Percentiles rank a stretch among this genome's conserved stretches.
phyloP scores from a whole-genome alignment of 2,113 vertebrate species.

The Gobiocypris rarus region DNA sequence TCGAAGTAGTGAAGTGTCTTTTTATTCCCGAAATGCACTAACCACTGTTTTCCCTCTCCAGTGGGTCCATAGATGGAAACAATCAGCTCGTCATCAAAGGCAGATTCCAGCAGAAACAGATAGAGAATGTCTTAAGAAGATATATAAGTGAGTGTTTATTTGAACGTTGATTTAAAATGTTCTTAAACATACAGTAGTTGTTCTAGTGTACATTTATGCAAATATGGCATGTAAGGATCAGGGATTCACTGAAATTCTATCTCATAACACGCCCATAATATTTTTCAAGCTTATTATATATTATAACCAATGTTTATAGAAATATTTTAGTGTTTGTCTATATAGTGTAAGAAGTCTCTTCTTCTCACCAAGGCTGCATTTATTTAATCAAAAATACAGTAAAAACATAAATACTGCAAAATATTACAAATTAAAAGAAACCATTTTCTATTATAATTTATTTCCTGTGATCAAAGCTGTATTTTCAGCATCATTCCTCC shows the following conservation, averaged over 20 bases:
- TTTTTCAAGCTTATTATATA: too few relatives aligned
- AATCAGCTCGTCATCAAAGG: conserved; percentile 99
- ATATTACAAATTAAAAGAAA: too few relatives aligned
- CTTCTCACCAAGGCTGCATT: too few relatives aligned
- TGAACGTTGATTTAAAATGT: not conserved
- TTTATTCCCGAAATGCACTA: not conserved
- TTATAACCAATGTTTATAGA: too few relatives aligned
- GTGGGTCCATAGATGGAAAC: conserved; percentile 99
- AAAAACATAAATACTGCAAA: too few relatives aligned
- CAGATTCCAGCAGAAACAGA: conserved; percentile 99
- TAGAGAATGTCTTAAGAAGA: conserved; percentile 99
- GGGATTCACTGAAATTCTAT: not conserved
- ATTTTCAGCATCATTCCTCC: too few relatives aligned
- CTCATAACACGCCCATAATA: too few relatives aligned
- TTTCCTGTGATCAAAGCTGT: too few relatives aligned
- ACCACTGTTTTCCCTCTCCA: conserved; percentile 58
- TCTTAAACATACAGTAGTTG: not conserved
- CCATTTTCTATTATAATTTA: too few relatives aligned
- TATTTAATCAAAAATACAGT: too few relatives aligned
- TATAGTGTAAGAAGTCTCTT: too few relatives aligned
- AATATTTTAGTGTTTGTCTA: too few relatives aligned
- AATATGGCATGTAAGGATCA: not conserved
- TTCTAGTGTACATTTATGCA: not conserved
- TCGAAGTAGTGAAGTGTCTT: not conserved
- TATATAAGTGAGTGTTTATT: conserved; percentile 91